Base-by-base conservation (phyloP, 1,140 invertebrate species). In the Microplitis mediator region DNA sequence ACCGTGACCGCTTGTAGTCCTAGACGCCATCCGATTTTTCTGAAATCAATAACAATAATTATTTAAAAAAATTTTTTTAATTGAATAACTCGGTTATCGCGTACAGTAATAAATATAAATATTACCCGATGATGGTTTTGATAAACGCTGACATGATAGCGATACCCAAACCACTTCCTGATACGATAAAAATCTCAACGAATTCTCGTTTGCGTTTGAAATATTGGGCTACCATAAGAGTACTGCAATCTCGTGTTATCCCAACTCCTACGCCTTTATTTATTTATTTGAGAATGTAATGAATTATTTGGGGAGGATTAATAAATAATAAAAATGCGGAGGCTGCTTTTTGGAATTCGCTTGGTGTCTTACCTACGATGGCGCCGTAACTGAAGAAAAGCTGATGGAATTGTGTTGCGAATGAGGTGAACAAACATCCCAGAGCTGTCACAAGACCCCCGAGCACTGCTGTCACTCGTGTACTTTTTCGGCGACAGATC, bases 221-320 rank as follows among this genome's bases (percentile, higher is more conserved):
- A 86, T 96, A 97, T 80, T 96, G 94, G 3, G 95, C 95, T 62
- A 97, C 93, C 94, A 97, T 96, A 74, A 97, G 84, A 11, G 93
- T 95, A 5, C 95, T 94, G 76, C 95, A 95, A 85, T 96, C 92
- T 79, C 93, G 85, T 11, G 94, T 93, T 85, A 95, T 89, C 60
- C 95, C 94, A 16, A 95, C 94, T 63, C 95, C 95, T 56, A 96
- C 90, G 14, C 95, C 95, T 86, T 9, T 45, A 45, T 45, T 45
- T 45, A 6, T 45, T 45, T 23, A 56, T 16, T 56, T 14, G 3
- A 14, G 39, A 9, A 11, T 45, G 39, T 11, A 45, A 45, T 45
- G 8, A 45, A 45, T 45, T 45, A n/a, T 51, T 84, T 45, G 11
- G 6, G 39, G 11, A 45, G 39, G 3, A 45, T 45, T 2, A 45